Base-by-base conservation (phyloP, 2,888 invertebrate genomes). In the Pterostichus niger region DNA sequence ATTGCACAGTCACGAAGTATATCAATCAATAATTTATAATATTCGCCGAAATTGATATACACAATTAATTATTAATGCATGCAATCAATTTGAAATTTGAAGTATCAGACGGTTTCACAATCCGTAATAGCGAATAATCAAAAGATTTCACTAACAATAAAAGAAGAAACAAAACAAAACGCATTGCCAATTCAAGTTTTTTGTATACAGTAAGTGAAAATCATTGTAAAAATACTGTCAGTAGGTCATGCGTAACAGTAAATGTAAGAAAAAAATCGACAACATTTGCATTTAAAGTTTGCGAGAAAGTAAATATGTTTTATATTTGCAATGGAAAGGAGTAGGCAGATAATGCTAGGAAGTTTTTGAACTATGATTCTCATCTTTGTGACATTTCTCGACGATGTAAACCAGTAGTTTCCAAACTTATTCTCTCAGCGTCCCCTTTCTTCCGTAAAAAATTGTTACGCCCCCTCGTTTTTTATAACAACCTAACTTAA, bases 241-340 rank as follows among this genome's bases (percentile, higher is more conserved):
- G 64, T 64, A 64, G 64, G 64, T 64, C 64, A 64, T 64, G 11
- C 64, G 15, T 13, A 64, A 31, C 64, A 64, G 64, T 64, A 64
- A 64, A 64, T 33, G 33, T 35, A 64, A 52, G 13, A 52, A 40
- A 40, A 56, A 56, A 61, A 24, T 31, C 61, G 33, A 33, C 61
- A 13, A 2, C 33, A 13, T 1, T 15, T 33, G 40, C 35, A 64
- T 13, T n/a, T 64, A 64, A 64, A 64, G 33, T 35, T 31, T 40
- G 35, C 64, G 64, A 64, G 64, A 64, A 64, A 64, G 64, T 64
- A 33, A 61, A 61, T 11, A 31, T 31, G 24, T 11, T 2, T 17
- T 33, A 31, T 10, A 61, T 24, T 11, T 35, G 35, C 2, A 10
- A 2, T n/a, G n/a, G 40, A 35, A 35, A 13, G 64, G 35, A 64